Percentiles rank a stretch among this genome's conserved stretches.
Evolutionary conservation across 2,113 vertebrate genomes (phyloP).

Genomic region (Madoqua kirkii): DNA sequence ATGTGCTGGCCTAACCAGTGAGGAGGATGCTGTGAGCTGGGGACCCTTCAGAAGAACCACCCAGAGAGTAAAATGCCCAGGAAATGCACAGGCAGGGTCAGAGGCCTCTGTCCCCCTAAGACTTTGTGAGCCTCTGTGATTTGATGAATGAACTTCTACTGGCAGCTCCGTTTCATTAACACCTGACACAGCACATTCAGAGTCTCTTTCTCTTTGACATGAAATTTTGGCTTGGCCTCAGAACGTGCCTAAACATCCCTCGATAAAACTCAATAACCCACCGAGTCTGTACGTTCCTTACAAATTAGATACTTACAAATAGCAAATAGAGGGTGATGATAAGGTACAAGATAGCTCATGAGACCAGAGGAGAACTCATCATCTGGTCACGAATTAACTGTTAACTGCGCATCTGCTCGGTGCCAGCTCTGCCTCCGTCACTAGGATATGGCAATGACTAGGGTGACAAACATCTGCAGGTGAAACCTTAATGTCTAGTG

Average conservation of each 20-base stretch:
- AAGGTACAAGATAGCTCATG: not conserved
- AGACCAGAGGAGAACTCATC: no score
- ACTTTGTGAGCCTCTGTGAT: not conserved
- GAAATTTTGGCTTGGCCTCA: not conserved
- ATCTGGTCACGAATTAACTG: not conserved
- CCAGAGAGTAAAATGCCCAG: not conserved
- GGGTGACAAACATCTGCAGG: not conserved
- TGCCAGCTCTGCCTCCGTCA: not conserved
- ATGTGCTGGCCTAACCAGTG: fast-evolving
- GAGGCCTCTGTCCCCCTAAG: not conserved
- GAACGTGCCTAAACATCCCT: not conserved
- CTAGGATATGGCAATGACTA: fast-evolving
- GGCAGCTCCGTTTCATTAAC: not conserved
- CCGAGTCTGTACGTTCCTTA: fast-evolving
- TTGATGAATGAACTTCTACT: no score
- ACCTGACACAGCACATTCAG: not conserved
- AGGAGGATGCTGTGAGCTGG: not conserved
- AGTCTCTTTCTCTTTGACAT: not conserved
- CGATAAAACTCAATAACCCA: not conserved
- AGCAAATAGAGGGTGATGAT: not conserved
- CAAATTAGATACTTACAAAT: not conserved
- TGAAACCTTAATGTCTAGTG: not conserved
- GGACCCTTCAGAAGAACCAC: not conserved
- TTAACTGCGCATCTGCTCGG: not conserved
- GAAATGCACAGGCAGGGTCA: not conserved